phyloP scores from a whole-genome alignment of 2,888 invertebrate species.

The Timema cristinae region DNA sequence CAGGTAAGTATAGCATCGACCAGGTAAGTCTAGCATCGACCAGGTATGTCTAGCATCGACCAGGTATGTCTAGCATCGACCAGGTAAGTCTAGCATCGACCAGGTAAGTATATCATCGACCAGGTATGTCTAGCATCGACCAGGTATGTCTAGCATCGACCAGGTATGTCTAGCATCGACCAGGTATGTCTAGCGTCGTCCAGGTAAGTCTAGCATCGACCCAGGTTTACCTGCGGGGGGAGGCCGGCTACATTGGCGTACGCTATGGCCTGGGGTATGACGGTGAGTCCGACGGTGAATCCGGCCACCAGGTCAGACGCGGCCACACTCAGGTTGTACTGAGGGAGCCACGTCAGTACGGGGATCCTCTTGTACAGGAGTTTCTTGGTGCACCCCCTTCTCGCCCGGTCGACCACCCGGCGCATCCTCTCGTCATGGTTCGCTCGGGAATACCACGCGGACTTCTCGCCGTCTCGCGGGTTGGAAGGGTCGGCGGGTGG shows the following conservation, averaged over 20 bases:
- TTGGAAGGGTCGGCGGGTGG: neutral
- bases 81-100: too few relatives aligned
- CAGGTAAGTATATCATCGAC: too few relatives aligned
- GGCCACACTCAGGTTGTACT: slow-evolving; percentile 54
- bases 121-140: too few relatives aligned
- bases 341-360: slow-evolving; percentile 64
- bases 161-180: too few relatives aligned
- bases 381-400: slow-evolving; percentile 57
- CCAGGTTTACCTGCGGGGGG: slow-evolving; percentile 59
- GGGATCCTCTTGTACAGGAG: slow-evolving; percentile 60
- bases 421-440: slow-evolving; percentile 3
- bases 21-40: too few relatives aligned
- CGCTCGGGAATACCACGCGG: neutral
- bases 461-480: too few relatives aligned
- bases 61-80: too few relatives aligned
- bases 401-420: slow-evolving; percentile 22
- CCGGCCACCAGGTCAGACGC: slow-evolving; percentile 70
- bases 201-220: too few relatives aligned
- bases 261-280: slow-evolving; percentile 75
- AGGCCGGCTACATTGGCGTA: slow-evolving; percentile 71
- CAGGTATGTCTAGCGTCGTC: too few relatives aligned
- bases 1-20: too few relatives aligned
- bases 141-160: too few relatives aligned
- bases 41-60: too few relatives aligned
- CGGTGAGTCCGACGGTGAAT: slow-evolving; percentile 69